These are phyloP conservation scores for Brachionus sp. DNA, from an alignment of 1,140 invertebrate species.

Conservation along the genomic window DNA sequence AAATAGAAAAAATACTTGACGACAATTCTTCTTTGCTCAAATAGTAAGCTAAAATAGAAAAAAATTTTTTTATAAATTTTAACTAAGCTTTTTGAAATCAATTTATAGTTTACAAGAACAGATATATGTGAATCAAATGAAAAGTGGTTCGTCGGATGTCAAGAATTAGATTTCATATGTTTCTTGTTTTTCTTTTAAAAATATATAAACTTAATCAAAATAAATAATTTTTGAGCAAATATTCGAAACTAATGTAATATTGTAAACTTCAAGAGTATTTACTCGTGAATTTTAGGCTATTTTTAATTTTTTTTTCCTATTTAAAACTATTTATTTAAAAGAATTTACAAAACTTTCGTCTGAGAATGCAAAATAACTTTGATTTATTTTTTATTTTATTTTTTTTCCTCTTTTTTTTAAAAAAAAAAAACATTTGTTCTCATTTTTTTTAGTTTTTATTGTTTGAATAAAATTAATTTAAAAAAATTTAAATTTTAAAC, in stretches of 20 bases:
- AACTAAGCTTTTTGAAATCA: not conserved
- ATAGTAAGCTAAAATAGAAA: not conserved
- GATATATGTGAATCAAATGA: not conserved
- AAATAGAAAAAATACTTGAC: slow-evolving; percentile 18
- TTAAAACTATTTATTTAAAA: not conserved
- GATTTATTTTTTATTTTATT: not conserved
- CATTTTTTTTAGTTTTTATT: not conserved
- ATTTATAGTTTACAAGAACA: not conserved
- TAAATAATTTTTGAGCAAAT: not conserved
- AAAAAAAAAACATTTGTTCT: not conserved
- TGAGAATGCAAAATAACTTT: not conserved
- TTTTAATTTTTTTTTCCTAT: not conserved
- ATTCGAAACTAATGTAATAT: not conserved
- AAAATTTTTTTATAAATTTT: not conserved
- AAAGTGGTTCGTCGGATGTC: not conserved
- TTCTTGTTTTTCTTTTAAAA: not conserved
- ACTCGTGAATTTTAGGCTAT: not conserved
- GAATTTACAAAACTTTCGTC: not conserved
- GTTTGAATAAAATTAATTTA: not conserved
- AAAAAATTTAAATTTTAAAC: not conserved
- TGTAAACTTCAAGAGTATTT: not conserved
- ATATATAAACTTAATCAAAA: not conserved
- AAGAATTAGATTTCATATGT: not conserved
- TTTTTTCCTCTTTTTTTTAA: not conserved
- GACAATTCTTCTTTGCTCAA: slow-evolving; percentile 16